Conservation (phyloP, 2,113 vertebrate species). For the Forbesichthys papilliferus region DNA sequence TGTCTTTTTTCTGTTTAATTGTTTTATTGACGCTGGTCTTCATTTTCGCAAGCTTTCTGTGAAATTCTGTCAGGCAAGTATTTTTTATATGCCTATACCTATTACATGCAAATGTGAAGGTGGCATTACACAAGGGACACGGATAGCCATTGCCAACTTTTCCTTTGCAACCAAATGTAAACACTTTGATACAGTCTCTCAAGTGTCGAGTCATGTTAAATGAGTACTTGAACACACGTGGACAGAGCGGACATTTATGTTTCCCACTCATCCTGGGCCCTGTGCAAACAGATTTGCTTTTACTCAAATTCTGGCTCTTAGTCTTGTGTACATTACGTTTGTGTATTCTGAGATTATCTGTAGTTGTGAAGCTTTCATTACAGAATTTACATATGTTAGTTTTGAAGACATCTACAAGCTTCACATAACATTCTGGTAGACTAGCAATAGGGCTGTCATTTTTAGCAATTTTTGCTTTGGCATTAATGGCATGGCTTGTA, state of each 20-base stretch:
- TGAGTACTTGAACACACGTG: slow-evolving; percentile 68
- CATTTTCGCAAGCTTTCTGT: slow-evolving; percentile 35
- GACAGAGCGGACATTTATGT: slow-evolving; percentile 74
- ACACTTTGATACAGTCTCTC: slow-evolving; percentile 65
- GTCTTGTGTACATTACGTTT: slow-evolving; percentile 39
- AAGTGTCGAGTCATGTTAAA: slow-evolving; percentile 74
- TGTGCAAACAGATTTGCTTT: slow-evolving; percentile 31
- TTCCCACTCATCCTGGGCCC: background rate
- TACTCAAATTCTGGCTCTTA: slow-evolving; percentile 42
- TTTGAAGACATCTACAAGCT: slow-evolving; percentile 67
- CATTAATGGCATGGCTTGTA: slow-evolving; percentile 8
- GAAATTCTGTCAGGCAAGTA: slow-evolving; percentile 59
- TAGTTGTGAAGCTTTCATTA: slow-evolving; percentile 50
- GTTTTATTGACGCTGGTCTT: slow-evolving; percentile 5
- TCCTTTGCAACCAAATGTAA: slow-evolving; percentile 34
- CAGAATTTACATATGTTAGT: slow-evolving; percentile 47
- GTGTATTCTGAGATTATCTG: slow-evolving; percentile 46
- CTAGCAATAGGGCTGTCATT: slow-evolving; percentile 7
- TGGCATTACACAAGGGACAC: slow-evolving; percentile 70
- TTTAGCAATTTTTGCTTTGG: slow-evolving; percentile 1
- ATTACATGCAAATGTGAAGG: slow-evolving; percentile 59
- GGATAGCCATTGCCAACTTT: slow-evolving; percentile 56
- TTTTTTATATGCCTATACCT: slow-evolving; percentile 67
- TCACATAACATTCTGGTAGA: slow-evolving; percentile 65
- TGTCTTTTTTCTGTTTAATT: slow-evolving; percentile 28